Conservation (phyloP, 1,140 invertebrate species). For the Tetraneura akinire region DNA sequence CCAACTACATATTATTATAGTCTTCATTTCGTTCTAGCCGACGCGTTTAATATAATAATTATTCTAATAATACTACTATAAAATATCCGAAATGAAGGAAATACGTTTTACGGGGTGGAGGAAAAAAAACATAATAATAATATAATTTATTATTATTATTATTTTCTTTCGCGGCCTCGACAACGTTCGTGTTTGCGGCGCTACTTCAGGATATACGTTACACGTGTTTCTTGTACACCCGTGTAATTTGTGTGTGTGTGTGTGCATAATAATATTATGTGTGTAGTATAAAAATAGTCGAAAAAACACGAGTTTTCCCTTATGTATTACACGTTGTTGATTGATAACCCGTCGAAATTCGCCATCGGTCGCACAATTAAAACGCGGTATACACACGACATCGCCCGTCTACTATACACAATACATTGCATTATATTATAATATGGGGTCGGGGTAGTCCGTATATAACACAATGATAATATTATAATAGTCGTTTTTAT, state of each 20-base stretch:
- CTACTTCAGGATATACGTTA: background rate
- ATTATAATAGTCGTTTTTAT: too few relatives aligned
- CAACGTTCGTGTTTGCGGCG: background rate
- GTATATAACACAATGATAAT: background rate
- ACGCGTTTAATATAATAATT: too few relatives aligned
- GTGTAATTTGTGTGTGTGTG: too few relatives aligned
- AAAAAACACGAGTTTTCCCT: slow-evolving; percentile 39
- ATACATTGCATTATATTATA: too few relatives aligned
- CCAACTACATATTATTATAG: background rate
- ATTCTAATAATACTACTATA: too few relatives aligned
- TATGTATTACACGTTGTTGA: background rate
- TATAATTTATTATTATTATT: background rate
- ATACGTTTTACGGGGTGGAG: too few relatives aligned
- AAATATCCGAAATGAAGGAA: background rate
- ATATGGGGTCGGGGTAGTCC: too few relatives aligned
- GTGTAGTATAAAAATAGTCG: background rate
- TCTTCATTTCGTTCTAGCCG: too few relatives aligned
- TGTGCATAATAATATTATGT: too few relatives aligned
- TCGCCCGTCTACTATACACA: too few relatives aligned
- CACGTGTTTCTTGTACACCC: background rate
- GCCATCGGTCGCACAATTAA: slow-evolving; percentile 2
- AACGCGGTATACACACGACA: slow-evolving; percentile 14
- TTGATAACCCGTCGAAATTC: slow-evolving; percentile 18
- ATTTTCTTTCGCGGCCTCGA: background rate
- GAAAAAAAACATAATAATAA: background rate